A percentile compares a stretch with the other conserved stretches of the same genome.
These are phyloP conservation scores for Dryobota labecula DNA, from an alignment of 2,888 invertebrate species.

Conservation along the genomic window DNA sequence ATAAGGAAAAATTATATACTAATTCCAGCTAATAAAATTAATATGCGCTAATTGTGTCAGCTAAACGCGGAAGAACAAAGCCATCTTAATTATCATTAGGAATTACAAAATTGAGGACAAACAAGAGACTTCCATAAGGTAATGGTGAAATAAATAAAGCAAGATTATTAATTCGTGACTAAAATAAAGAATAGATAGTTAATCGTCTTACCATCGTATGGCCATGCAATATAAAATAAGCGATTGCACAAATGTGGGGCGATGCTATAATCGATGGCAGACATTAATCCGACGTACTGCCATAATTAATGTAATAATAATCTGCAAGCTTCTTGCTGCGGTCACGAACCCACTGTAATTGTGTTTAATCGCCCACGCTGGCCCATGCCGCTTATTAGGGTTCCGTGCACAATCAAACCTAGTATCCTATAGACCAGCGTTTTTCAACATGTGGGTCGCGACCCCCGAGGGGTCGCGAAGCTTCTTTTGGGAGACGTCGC, in stretches of 20 bases:
- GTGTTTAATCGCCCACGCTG: constrained; percentile 55
- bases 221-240: constrained; percentile 3
- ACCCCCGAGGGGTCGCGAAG: too few relatives aligned
- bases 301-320: constrained; percentile 57
- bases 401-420: constrained; percentile 5
- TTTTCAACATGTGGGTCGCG: too few relatives aligned
- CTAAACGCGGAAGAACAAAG: background rate
- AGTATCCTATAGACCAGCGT: too few relatives aligned
- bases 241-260: constrained; percentile 29
- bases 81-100: background rate
- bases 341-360: constrained; percentile 66
- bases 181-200: constrained; percentile 27
- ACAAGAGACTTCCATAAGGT: background rate
- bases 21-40: background rate
- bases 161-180: constrained; percentile 33
- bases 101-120: background rate
- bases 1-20: background rate
- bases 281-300: constrained; percentile 49
- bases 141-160: constrained; percentile 2
- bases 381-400: constrained; percentile 20
- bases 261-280: constrained; percentile 43
- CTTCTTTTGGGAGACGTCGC: too few relatives aligned
- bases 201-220: background rate
- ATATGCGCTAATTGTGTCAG: too few relatives aligned
- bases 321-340: constrained; percentile 62